Evolutionary conservation across 1,140 invertebrate species (phyloP).

Genomic region (Ctenoplectra terminalis): DNA sequence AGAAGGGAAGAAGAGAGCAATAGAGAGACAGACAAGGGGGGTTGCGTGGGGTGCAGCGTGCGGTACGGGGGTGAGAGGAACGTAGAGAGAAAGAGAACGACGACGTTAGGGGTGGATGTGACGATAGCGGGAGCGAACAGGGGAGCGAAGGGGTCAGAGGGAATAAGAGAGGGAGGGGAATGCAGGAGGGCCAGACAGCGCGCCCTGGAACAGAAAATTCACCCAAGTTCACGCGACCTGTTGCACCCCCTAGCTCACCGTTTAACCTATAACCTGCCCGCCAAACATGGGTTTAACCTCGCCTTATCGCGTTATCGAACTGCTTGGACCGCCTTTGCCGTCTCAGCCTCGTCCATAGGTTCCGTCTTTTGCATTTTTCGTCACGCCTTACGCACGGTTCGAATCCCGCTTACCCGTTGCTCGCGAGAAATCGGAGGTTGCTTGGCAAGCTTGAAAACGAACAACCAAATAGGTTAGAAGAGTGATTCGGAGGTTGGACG

Average conservation of each 20-base stretch:
- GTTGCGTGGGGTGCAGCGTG: slow-evolving; percentile 37
- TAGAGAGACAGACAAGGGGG: neutral
- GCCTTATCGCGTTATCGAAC: slow-evolving; percentile 83
- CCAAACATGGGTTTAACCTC: slow-evolving; percentile 83
- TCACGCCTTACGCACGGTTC: neutral
- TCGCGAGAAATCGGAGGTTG: slow-evolving; percentile 1
- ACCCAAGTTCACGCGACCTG: slow-evolving; percentile 83
- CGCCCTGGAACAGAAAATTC: slow-evolving; percentile 83
- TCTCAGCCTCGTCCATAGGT: neutral
- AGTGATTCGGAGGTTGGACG: neutral
- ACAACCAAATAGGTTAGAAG: neutral
- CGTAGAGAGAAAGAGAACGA: neutral
- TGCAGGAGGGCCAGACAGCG: slow-evolving; percentile 75
- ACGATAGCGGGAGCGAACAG: slow-evolving; percentile 6
- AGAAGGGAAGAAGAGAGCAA: slow-evolving; percentile 12
- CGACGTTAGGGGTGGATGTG: slow-evolving; percentile 3
- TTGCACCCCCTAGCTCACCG: slow-evolving; percentile 83
- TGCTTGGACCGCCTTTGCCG: slow-evolving; percentile 63
- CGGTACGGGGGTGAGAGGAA: slow-evolving; percentile 47
- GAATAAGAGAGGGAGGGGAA: slow-evolving; percentile 60
- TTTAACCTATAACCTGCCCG: slow-evolving; percentile 83
- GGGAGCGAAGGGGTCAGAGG: slow-evolving; percentile 9
- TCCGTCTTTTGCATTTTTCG: slow-evolving; percentile 10
- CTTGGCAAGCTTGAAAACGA: neutral
- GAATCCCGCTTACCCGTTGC: slow-evolving; percentile 16